Evolutionary conservation across 2,797 vertebrate genomes (phyloP), one percentile per base, ranked within the genome.

Genomic region (Gymnoscopelus microlampas): DNA sequence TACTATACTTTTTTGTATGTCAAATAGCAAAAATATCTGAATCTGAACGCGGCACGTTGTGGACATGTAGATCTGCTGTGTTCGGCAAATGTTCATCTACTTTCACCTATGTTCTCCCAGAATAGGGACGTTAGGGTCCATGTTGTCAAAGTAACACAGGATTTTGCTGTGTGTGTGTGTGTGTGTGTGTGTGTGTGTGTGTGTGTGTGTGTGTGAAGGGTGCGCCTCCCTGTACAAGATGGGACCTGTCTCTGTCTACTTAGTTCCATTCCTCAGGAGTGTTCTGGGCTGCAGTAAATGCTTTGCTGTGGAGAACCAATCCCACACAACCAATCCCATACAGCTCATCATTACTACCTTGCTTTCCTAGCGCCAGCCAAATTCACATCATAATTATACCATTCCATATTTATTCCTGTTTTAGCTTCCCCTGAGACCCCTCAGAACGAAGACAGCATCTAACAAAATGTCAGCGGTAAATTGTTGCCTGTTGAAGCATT

Each of bases 171-270:
- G 26, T 53, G 64, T 54, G 13, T 19, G n/a, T 49, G 62, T 63
- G 48, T 8, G 35, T 29, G 23, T 19, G 47, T 48, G 19, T 13
- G 39, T 29, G 66, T 14, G 61, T 57, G 57, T 60, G 60, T 51
- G 74, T 39, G 32, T 49, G 70, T 64, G 68, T 50, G 63, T 55
- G 79, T 69, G 66, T 60, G 71, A 49, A 82, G 84, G 87, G 89
- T 71, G 89, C 80, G 87, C 75, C 85, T 88, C 81, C 87, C 85
- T 73, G 70, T 83, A 82, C 92, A 87, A 91, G 92, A 89, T 65
- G 60, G 73, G 81, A 91, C 91, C 83, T 90, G 90, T 77, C 81
- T 70, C 39, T 44, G 39, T 44, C 60, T 12, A 5, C 60, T 23
- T 62, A 39, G 70, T 85, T 70, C 47, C 78, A 76, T 79, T 70